These are phyloP conservation scores for Euplexia lucipara DNA, from an alignment of 2,888 invertebrate genomes.

Conservation along the genomic window DNA sequence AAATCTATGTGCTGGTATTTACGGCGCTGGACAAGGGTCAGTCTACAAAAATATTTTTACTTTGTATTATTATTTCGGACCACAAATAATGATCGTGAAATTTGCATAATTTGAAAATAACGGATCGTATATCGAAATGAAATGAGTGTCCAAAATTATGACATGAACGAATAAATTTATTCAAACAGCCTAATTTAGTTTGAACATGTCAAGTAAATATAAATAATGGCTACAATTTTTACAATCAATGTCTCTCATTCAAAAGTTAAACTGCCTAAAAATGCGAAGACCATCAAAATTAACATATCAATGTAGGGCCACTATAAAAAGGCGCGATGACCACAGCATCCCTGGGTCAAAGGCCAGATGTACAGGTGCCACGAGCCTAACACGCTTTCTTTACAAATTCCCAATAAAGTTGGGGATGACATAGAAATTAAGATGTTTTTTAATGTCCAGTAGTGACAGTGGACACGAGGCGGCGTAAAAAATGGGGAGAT, in stretches of 20 bases:
- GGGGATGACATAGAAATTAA: constrained; percentile 65
- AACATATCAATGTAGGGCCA: constrained; percentile 63
- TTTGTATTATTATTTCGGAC: constrained; percentile 48
- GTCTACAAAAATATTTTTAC: constrained; percentile 56
- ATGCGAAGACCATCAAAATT: constrained; percentile 54
- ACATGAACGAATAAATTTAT: constrained; percentile 58
- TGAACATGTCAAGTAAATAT: constrained; percentile 38
- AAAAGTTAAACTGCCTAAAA: constrained; percentile 52
- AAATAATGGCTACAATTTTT: constrained; percentile 60
- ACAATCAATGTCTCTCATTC: constrained; percentile 54
- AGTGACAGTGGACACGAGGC: constrained; percentile 67
- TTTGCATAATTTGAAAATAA: constrained; percentile 57
- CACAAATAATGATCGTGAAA: constrained; percentile 32
- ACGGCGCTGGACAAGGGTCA: constrained; percentile 63
- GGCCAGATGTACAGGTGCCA: constrained; percentile 60
- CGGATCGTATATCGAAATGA: constrained; percentile 22
- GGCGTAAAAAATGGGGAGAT: constrained; percentile 65
- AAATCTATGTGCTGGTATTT: constrained; percentile 72
- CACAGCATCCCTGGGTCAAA: constrained; percentile 67
- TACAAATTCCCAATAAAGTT: constrained; percentile 62
- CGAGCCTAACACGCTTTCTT: constrained; percentile 68
- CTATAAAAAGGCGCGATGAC: constrained; percentile 62
- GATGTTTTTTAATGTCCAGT: constrained; percentile 66
- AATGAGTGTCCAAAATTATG: constrained; percentile 56
- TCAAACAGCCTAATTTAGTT: constrained; percentile 59